phyloP scores from a whole-genome alignment of 2,888 invertebrate species.

The Allophyes oxyacanthae region DNA sequence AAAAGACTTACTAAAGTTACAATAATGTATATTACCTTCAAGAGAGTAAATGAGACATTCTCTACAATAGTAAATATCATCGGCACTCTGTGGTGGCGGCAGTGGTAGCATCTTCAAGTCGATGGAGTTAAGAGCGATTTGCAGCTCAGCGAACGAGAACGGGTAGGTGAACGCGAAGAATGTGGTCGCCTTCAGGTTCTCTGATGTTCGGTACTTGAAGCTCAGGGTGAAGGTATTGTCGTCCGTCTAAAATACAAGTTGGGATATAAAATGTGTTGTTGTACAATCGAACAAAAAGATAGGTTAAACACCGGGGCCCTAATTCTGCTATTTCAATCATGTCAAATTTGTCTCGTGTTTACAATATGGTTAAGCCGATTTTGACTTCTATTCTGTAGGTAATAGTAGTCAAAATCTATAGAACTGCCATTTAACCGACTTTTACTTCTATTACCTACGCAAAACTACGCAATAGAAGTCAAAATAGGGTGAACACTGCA shows the following conservation, averaged over 20 bases:
- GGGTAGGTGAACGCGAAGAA: slow-evolving; percentile 98
- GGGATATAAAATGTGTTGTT: neutral
- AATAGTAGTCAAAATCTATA: too few species aligned
- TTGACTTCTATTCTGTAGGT: too few species aligned
- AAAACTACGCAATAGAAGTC: too few species aligned
- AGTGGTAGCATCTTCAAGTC: slow-evolving; percentile 90
- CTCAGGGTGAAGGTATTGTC: slow-evolving; percentile 93
- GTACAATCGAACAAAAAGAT: too few species aligned
- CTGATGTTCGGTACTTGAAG: slow-evolving; percentile 92
- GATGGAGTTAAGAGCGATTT: slow-evolving; percentile 92
- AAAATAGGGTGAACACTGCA: too few species aligned
- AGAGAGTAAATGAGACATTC: slow-evolving; percentile 94
- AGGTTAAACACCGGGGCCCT: too few species aligned
- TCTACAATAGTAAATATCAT: slow-evolving; percentile 95
- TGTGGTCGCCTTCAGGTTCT: slow-evolving; percentile 92
- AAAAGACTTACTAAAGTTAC: too few species aligned
- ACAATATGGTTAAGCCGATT: too few species aligned
- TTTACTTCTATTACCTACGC: too few species aligned
- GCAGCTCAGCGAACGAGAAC: slow-evolving; percentile 95
- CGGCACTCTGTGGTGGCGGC: slow-evolving; percentile 75
- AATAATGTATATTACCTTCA: slow-evolving; percentile 85
- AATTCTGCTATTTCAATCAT: too few species aligned
- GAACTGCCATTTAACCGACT: too few species aligned
- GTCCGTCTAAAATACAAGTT: slow-evolving; percentile 87
- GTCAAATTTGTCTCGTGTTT: too few species aligned